Conservation (phyloP, 1,140 invertebrate genomes). For the Adoxophyes honmai region DNA sequence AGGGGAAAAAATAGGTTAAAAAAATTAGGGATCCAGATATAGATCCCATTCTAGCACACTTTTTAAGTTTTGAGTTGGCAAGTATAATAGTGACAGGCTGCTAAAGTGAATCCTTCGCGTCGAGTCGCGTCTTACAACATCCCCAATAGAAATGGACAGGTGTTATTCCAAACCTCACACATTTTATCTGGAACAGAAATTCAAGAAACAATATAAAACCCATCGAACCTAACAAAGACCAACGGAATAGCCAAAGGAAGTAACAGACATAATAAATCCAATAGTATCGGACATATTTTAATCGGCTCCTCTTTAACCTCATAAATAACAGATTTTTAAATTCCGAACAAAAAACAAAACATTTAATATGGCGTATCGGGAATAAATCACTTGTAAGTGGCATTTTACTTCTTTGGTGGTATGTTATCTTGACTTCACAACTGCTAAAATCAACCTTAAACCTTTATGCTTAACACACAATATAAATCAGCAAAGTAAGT, state of each 20-base stretch:
- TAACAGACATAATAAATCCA: conserved; percentile 22
- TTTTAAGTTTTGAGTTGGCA: too few species aligned
- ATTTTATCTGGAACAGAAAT: too few species aligned
- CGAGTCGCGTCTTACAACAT: too few species aligned
- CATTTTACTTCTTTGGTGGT: conserved; percentile 67
- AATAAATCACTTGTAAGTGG: conserved; percentile 67
- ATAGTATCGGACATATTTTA: conserved; percentile 41
- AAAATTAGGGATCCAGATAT: too few species aligned
- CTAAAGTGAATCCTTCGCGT: too few species aligned
- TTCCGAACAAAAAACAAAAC: conserved; percentile 63
- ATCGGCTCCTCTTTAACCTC: conserved; percentile 64
- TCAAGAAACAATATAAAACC: neutral
- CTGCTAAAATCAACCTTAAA: conserved; percentile 20
- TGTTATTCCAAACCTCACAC: too few species aligned
- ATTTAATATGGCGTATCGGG: conserved; percentile 67
- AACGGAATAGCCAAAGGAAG: conserved; percentile 13
- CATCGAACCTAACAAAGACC: conserved; percentile 13
- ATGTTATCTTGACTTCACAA: conserved; percentile 20
- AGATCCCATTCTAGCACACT: too few species aligned
- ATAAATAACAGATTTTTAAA: conserved; percentile 73
- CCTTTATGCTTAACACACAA: conserved; percentile 19
- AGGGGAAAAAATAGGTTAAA: too few species aligned
- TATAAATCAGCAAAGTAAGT: neutral
- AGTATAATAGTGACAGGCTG: too few species aligned
- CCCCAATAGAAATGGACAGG: too few species aligned